A percentile compares a stretch with the other conserved stretches of the same genome.
Evolutionary conservation across 2,797 vertebrate genomes (phyloP).

Genomic region (Muraenolepis orangiensis): DNA sequence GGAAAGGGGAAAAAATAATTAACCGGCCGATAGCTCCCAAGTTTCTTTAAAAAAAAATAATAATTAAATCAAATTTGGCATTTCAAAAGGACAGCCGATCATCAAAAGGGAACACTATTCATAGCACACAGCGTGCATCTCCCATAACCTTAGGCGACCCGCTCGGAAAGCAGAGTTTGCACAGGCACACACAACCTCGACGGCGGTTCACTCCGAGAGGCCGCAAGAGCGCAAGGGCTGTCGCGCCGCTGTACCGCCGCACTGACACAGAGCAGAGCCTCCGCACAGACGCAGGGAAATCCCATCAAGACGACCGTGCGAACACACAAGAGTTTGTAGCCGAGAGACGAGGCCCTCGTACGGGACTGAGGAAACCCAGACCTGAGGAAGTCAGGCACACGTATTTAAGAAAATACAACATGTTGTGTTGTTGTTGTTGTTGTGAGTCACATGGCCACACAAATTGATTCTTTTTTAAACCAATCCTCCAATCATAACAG

Average conservation of each 20-base stretch:
- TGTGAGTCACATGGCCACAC: constrained; percentile 24
- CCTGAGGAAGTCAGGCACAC: constrained; percentile 52
- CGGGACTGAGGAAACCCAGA: constrained; percentile 64
- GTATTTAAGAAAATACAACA: constrained; percentile 58
- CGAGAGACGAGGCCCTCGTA: no score
- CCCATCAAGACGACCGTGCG: constrained; percentile 66
- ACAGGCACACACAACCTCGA: constrained; percentile 28
- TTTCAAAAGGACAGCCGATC: constrained; percentile 50
- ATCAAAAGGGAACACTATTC: constrained; percentile 50
- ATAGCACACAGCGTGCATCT: constrained; percentile 51
- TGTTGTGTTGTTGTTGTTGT: constrained; percentile 52
- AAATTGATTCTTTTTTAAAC: no score
- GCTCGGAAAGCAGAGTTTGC: constrained; percentile 37
- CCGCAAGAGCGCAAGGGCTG: constrained; percentile 45
- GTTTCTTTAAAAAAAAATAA: no score
- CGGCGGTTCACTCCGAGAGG: constrained; percentile 38
- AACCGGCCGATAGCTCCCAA: constrained; percentile 35
- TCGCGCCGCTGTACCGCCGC: constrained; percentile 54
- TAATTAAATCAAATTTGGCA: constrained; percentile 17
- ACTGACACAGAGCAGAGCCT: constrained; percentile 67
- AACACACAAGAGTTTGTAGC: constrained; percentile 67
- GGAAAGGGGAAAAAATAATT: constrained; percentile 7
- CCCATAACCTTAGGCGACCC: constrained; percentile 54
- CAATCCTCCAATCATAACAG: no score
- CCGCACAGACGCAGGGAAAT: constrained; percentile 64